These are phyloP conservation scores for Corydoras sp. DNA, from an alignment of 2,113 vertebrate genomes.

Conservation along the genomic window DNA sequence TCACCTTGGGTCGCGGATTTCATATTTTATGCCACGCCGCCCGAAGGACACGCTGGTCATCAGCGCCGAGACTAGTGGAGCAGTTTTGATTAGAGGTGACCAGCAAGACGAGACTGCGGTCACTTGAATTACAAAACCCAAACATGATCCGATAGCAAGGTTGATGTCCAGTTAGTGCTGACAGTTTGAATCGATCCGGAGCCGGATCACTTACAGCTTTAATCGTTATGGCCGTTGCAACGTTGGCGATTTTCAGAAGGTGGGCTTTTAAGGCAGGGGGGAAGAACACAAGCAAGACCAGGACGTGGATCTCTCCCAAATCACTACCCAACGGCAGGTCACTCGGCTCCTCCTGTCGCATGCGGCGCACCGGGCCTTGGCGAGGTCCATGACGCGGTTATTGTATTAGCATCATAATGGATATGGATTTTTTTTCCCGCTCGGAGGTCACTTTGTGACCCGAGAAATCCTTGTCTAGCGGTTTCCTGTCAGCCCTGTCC, in stretches of 20 bases:
- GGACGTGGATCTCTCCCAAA: too few relatives aligned
- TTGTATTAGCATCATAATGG: constrained; percentile 10
- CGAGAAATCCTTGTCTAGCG: not conserved
- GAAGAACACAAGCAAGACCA: too few relatives aligned
- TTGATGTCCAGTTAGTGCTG: constrained; percentile 71
- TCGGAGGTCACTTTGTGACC: not conserved
- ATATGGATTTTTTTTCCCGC: not conserved
- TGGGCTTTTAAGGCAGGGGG: constrained; percentile 6
- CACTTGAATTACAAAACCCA: constrained; percentile 59
- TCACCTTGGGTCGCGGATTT: too few relatives aligned
- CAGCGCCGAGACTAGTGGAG: constrained; percentile 36
- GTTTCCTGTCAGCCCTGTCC: constrained; percentile 9
- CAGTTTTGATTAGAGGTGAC: constrained; percentile 62
- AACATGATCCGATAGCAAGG: constrained; percentile 65
- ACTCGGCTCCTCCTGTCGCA: not conserved
- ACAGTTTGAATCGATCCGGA: constrained; percentile 66
- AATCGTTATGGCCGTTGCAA: constrained; percentile 54
- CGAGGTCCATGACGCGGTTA: not conserved
- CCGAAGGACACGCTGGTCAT: constrained; percentile 34
- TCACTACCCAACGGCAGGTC: too few relatives aligned
- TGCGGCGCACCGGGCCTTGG: not conserved
- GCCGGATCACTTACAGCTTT: constrained; percentile 66
- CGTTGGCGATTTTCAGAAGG: constrained; percentile 33
- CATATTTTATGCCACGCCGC: not conserved
- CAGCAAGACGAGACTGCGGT: constrained; percentile 65